These are phyloP conservation scores for Thelaira solivaga DNA, from an alignment of 2,888 invertebrate species.

Conservation along the genomic window DNA sequence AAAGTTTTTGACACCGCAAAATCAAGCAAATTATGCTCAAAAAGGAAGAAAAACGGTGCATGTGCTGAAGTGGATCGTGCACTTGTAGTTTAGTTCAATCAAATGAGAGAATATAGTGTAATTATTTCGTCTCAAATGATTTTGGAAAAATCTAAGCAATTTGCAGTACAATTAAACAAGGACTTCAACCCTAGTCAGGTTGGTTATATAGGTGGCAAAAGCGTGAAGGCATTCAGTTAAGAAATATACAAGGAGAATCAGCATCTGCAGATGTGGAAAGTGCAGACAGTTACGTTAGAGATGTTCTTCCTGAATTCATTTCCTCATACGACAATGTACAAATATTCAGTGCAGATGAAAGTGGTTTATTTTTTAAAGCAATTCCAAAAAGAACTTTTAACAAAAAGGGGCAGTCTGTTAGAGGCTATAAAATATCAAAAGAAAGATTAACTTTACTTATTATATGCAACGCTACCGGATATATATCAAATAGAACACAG, in stretches of 20 bases:
- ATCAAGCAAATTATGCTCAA: not conserved
- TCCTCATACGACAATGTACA: not conserved
- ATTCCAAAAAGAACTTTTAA: no score
- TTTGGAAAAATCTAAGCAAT: not conserved
- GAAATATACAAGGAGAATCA: not conserved
- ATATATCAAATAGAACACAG: no score
- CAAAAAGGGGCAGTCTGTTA: not conserved
- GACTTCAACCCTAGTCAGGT: not conserved
- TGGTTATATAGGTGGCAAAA: not conserved
- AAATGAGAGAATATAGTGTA: not conserved
- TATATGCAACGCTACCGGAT: no score
- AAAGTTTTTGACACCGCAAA: not conserved
- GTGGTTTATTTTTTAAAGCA: not conserved
- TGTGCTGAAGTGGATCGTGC: not conserved
- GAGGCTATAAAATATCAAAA: not conserved
- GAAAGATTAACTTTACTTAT: not conserved
- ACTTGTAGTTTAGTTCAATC: not conserved
- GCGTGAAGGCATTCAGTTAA: not conserved
- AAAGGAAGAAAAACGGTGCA: not conserved
- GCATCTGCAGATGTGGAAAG: not conserved
- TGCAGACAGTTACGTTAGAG: not conserved
- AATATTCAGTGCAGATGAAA: constrained; percentile 10
- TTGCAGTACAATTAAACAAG: not conserved
- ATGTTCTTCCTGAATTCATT: not conserved
- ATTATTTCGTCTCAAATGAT: not conserved